Conservation (phyloP, 2,888 invertebrate genomes). For the Tricholauxania praeusta region DNA sequence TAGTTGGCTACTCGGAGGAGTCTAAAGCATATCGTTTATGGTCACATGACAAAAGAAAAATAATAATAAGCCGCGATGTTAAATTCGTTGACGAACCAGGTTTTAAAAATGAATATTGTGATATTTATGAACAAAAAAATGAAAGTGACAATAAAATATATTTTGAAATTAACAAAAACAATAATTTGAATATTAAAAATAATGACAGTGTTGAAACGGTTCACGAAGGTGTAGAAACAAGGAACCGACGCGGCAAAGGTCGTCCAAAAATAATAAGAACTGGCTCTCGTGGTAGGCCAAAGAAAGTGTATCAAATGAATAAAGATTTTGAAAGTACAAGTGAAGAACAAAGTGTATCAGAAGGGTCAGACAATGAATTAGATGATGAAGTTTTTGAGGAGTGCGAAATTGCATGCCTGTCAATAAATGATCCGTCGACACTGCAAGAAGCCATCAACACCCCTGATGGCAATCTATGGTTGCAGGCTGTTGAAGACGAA, state of each 20-base stretch:
- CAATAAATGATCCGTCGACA: neutral
- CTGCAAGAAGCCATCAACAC: neutral
- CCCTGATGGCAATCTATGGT: neutral
- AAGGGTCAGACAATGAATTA: neutral
- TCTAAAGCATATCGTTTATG: slow-evolving; percentile 45
- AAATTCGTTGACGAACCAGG: slow-evolving; percentile 42
- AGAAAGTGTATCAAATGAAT: neutral
- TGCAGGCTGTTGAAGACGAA: neutral
- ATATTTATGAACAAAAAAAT: slow-evolving; percentile 35
- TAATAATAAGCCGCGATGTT: slow-evolving; percentile 43
- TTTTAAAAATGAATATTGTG: slow-evolving; percentile 37
- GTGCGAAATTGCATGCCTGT: neutral
- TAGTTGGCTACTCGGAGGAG: slow-evolving; percentile 41
- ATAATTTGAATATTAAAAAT: neutral
- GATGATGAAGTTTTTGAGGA: neutral
- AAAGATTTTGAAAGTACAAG: too few relatives aligned
- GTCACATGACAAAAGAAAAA: slow-evolving; percentile 30
- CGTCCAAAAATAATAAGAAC: slow-evolving; percentile 38
- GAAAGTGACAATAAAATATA: slow-evolving; percentile 29
- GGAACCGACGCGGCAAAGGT: slow-evolving; percentile 37
- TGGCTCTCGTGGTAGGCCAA: slow-evolving; percentile 33
- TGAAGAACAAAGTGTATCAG: neutral
- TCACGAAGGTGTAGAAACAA: neutral
- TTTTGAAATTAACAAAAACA: slow-evolving; percentile 25
- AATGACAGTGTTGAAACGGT: neutral